phyloP scores from a whole-genome alignment of 2,888 invertebrate species.

The Pachycephus smyrnensis region DNA sequence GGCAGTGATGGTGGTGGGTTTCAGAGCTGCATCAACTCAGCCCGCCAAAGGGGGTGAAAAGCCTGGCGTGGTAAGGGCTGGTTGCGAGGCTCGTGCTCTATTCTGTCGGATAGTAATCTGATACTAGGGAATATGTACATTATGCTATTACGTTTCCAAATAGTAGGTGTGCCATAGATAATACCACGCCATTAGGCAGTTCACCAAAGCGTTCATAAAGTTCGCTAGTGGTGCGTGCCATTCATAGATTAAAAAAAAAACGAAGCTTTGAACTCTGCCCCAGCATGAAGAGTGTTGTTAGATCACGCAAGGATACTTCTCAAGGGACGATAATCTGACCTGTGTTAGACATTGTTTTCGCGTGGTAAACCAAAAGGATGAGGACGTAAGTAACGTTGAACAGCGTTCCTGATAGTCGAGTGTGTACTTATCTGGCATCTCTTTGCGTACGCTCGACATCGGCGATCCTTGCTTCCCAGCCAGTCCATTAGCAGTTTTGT shows the following conservation, averaged over 20 bases:
- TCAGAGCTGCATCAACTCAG: not conserved
- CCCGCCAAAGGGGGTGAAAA: not conserved
- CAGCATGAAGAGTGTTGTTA: not conserved
- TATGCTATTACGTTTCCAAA: not conserved
- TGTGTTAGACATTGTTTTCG: not conserved
- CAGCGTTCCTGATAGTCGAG: not conserved
- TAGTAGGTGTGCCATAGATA: not conserved
- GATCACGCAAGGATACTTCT: not conserved
- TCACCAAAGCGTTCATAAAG: not conserved
- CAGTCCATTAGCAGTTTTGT: slow-evolving; percentile 41
- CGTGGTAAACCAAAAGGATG: not conserved
- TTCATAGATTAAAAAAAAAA: not conserved
- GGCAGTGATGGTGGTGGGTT: not conserved
- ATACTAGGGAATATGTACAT: not conserved
- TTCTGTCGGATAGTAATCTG: not conserved
- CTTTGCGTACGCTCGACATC: not conserved
- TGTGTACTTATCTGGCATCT: not conserved
- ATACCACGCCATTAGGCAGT: not conserved
- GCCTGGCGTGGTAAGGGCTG: not conserved
- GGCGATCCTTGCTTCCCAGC: not conserved
- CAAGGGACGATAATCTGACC: not conserved
- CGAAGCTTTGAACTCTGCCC: not conserved
- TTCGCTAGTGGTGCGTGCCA: not conserved
- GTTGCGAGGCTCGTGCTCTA: not conserved
- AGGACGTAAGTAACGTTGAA: not conserved